Percentiles rank a stretch among this genome's conserved stretches.
These are phyloP conservation scores for Syngnathus scovelli DNA, from an alignment of 2,113 vertebrate genomes.

Conservation along the genomic window DNA sequence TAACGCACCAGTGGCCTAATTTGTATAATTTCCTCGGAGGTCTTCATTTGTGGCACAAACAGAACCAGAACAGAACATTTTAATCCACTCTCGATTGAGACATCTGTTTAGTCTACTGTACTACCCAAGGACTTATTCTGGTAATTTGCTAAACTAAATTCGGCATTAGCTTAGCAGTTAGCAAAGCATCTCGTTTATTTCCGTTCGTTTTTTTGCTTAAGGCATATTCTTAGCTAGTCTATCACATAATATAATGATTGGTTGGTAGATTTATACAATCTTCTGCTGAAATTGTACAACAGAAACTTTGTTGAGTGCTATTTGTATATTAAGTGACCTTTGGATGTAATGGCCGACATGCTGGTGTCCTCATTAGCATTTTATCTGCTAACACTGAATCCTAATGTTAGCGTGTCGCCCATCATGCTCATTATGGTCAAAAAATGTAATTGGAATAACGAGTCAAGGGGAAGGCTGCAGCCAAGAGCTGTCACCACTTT, in stretches of 20 bases:
- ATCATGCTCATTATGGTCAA: conserved; percentile 7
- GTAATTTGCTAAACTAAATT: not conserved
- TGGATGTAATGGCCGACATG: conserved; percentile 29
- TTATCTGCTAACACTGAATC: conserved; percentile 21
- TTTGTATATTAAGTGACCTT: conserved; percentile 14
- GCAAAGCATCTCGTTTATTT: no score
- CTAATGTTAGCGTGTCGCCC: conserved; percentile 5
- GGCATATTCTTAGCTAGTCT: no score
- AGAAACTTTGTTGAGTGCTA: conserved; percentile 14
- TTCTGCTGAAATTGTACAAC: not conserved
- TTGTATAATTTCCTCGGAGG: not conserved
- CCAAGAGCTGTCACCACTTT: conserved; percentile 15
- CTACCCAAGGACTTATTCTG: not conserved
- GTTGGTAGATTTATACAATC: no score
- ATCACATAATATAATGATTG: no score
- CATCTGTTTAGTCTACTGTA: not conserved
- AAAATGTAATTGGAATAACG: conserved; percentile 20
- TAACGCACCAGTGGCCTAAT: not conserved
- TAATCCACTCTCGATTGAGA: not conserved
- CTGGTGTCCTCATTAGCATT: conserved; percentile 22
- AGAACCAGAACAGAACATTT: not conserved
- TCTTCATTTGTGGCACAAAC: not conserved
- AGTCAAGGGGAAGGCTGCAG: conserved; percentile 19
- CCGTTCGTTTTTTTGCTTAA: no score
- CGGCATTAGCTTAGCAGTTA: no score